phyloP scores from a whole-genome alignment of 2,113 vertebrate genomes.

The human (Homo sapiens) region GRCh38 chr7:50222501-50223000 shows the following conservation, averaged over 20 bases:
- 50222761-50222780: not conserved
- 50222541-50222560: not conserved
- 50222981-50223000: not conserved
- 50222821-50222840: not conserved
- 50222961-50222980: not conserved
- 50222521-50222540: not conserved
- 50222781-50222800: not conserved
- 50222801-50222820: not conserved
- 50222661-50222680: not conserved
- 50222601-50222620: not conserved
- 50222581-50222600: not conserved
- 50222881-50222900: not conserved
- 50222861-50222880: not conserved
- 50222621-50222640: not conserved
- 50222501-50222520: not conserved
- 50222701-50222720: not conserved
- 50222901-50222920: not conserved
- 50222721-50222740: not conserved
- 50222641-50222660: not conserved
- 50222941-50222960: not conserved
- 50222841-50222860: not conserved
- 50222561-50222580: not conserved
- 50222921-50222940: not conserved
- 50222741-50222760: not conserved
- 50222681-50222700: not conserved